Conservation (phyloP, 2,888 invertebrate species). For the Chorisops tibialis region DNA sequence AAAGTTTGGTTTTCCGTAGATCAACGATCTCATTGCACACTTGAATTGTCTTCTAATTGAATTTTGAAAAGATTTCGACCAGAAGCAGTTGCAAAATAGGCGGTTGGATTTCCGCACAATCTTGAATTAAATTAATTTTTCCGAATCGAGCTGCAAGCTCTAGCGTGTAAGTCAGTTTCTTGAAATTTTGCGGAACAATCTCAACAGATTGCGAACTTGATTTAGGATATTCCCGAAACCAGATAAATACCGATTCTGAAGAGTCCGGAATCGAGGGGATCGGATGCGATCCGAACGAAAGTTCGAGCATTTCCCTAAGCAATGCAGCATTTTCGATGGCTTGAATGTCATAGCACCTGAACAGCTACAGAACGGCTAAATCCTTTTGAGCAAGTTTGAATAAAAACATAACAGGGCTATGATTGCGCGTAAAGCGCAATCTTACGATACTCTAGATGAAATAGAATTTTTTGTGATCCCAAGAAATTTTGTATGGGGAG, state of each 20-base stretch:
- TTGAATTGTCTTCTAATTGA: constrained; percentile 48
- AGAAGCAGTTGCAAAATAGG: constrained; percentile 51
- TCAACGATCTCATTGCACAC: constrained; percentile 63
- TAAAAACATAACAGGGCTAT: no score
- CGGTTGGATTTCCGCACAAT: constrained; percentile 53
- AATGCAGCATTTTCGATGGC: constrained; percentile 51
- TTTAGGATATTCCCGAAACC: constrained; percentile 72
- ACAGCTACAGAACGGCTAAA: no score
- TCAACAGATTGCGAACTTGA: constrained; percentile 63
- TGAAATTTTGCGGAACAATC: constrained; percentile 71
- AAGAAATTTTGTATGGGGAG: no score
- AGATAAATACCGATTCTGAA: constrained; percentile 74
- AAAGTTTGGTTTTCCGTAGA: constrained; percentile 67
- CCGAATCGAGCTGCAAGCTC: constrained; percentile 77
- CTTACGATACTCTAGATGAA: no score
- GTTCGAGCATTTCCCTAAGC: constrained; percentile 44
- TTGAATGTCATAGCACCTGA: constrained; percentile 51
- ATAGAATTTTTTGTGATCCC: no score
- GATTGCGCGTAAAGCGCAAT: no score
- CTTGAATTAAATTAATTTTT: constrained; percentile 81
- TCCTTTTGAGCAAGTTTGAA: no score
- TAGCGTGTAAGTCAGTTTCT: constrained; percentile 68
- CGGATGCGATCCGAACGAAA: constrained; percentile 50
- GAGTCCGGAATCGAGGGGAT: constrained; percentile 86
- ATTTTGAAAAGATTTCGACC: constrained; percentile 48